Percentiles rank a stretch among this genome's conserved stretches.
Evolutionary conservation across 2,113 vertebrate species (phyloP).

Genomic region (Paraplagusia blochii): DNA sequence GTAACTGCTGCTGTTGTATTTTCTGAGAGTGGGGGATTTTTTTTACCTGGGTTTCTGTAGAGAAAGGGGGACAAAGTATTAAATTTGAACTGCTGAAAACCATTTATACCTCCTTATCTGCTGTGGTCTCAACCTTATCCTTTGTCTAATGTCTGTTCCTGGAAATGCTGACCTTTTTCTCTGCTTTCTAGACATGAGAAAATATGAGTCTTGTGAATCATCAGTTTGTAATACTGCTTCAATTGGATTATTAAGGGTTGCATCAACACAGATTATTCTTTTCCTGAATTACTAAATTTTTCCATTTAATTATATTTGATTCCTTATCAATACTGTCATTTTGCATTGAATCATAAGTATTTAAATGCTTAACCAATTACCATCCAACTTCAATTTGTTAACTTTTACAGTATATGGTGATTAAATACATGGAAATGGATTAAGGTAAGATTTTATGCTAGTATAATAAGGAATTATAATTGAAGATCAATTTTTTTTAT

Average conservation of each 20-base stretch:
- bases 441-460: not conserved
- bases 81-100: constrained; percentile 93
- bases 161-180: constrained; percentile 6
- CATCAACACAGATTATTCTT: not conserved
- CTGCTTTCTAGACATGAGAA: constrained; percentile 15
- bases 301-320: not conserved
- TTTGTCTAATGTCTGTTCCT: constrained; percentile 12
- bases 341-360: not conserved
- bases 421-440: not conserved
- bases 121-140: constrained; percentile 63
- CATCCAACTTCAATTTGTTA: constrained; percentile 4
- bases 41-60: constrained; percentile 95
- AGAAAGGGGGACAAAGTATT: constrained; percentile 83
- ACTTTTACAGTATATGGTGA: not conserved
- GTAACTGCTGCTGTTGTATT: constrained; percentile 98
- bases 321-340: not conserved
- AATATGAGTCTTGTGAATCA: constrained; percentile 6
- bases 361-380: constrained; percentile 6
- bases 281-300: constrained; percentile 11
- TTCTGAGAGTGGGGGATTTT: constrained; percentile 89
- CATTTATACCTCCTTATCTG: constrained; percentile 68
- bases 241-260: not conserved
- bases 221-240: constrained; percentile 10
- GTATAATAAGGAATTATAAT: not conserved
- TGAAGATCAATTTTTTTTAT: not conserved